A percentile compares a stretch with the other conserved stretches of the same genome.
Conservation (phyloP, 2,113 vertebrate genomes). For the Daphoenositta chrysoptera region DNA sequence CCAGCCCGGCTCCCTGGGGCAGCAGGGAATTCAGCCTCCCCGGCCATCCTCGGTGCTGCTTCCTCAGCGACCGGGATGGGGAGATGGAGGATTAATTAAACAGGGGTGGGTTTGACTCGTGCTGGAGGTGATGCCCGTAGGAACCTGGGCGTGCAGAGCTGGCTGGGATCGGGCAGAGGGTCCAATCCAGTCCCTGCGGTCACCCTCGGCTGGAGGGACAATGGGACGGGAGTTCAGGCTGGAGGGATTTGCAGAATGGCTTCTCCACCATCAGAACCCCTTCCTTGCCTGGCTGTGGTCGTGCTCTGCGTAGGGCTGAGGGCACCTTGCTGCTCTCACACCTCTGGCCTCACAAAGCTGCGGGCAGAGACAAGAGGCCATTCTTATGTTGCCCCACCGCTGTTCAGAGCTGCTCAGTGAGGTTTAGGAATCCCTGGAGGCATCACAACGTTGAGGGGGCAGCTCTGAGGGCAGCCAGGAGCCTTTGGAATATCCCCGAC, state of each 20-base stretch:
- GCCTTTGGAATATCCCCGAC: not conserved
- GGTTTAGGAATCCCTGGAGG: not conserved
- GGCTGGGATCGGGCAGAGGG: not conserved
- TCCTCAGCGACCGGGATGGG: rapidly evolving
- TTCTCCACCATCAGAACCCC: not conserved
- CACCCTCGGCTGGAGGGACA: not conserved
- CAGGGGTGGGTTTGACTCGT: rapidly evolving
- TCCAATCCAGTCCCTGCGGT: not conserved
- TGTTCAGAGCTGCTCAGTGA: not conserved
- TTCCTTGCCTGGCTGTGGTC: not conserved
- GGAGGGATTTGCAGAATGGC: not conserved
- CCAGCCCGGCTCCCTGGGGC: not conserved
- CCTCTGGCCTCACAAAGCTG: not conserved
- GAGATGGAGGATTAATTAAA: not conserved
- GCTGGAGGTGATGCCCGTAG: rapidly evolving
- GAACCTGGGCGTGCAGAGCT: not conserved
- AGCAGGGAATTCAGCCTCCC: not conserved
- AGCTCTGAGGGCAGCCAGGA: not conserved
- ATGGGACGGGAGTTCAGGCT: not conserved
- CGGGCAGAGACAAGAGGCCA: not conserved
- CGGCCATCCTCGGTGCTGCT: not conserved
- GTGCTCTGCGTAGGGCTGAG: not conserved
- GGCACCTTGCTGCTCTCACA: not conserved
- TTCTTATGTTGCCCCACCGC: rapidly evolving
- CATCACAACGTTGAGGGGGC: not conserved